phyloP scores from a whole-genome alignment of 92 coral and sea anemone species.

The Phymanthus crucifer region DNA sequence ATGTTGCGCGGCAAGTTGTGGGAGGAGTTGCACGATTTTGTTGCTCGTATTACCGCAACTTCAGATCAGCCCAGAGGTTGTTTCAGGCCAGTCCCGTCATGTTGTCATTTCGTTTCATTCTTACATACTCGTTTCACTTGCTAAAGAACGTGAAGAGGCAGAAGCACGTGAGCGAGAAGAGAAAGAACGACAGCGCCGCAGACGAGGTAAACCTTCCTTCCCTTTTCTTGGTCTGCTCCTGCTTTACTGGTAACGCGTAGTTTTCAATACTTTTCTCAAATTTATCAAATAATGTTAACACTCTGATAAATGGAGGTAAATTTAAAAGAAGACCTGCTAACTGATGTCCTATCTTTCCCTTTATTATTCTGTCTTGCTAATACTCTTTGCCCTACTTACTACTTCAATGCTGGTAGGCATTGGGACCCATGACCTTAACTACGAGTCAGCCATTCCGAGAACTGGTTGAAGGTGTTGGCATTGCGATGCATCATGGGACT shows the following conservation, averaged over 20 bases:
- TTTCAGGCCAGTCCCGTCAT: too few relatives aligned
- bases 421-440: background rate
- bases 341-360: too few relatives aligned
- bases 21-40: too few relatives aligned
- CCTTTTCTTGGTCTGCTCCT: background rate
- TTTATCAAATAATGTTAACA: background rate
- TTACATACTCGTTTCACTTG: background rate
- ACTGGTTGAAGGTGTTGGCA: too few relatives aligned
- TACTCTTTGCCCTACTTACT: background rate
- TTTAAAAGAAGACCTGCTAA: too few relatives aligned
- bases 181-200: background rate
- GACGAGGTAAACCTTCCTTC: background rate
- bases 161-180: conserved; percentile 3
- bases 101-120: background rate
- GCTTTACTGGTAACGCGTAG: background rate
- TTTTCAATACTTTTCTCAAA: too few relatives aligned
- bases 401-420: background rate
- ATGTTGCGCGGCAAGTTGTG: too few relatives aligned
- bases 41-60: too few relatives aligned
- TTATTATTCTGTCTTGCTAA: background rate
- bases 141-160: background rate
- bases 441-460: too few relatives aligned
- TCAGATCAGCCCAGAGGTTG: too few relatives aligned
- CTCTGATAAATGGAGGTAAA: too few relatives aligned
- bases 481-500: too few relatives aligned